phyloP scores from a whole-genome alignment of 2,113 vertebrate species.

The Embiotoca jacksoni region DNA sequence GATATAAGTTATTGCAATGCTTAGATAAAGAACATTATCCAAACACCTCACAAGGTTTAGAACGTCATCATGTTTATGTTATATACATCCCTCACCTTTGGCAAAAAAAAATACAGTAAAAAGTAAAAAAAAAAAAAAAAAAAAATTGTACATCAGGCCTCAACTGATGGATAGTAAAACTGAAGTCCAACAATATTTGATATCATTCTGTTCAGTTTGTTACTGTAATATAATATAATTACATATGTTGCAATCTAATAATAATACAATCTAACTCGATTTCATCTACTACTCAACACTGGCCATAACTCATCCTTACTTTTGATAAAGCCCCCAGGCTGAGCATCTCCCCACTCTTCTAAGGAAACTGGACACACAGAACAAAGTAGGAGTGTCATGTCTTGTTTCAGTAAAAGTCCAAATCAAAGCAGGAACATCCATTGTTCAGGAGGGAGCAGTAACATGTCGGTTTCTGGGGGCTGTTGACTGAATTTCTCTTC shows the following conservation, averaged over 20 bases:
- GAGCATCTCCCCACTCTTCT: slow-evolving; percentile 2
- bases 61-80: neutral
- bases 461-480: slow-evolving; percentile 20
- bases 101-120: too few relatives aligned
- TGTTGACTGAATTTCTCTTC: slow-evolving; percentile 35
- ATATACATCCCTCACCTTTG: too few relatives aligned
- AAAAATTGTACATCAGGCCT: neutral
- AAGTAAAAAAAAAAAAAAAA: neutral
- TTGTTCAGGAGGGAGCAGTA: slow-evolving; percentile 12
- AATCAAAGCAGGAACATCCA: slow-evolving; percentile 42
- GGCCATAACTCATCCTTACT: neutral
- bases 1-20: neutral
- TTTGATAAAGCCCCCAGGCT: slow-evolving; percentile 1
- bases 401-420: slow-evolving; percentile 36
- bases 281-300: too few relatives aligned
- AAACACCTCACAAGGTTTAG: neutral
- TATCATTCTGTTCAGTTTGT: too few relatives aligned
- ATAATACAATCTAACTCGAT: too few relatives aligned
- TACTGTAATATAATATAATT: too few relatives aligned
- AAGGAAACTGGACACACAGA: slow-evolving; percentile 7
- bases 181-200: neutral
- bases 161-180: too few relatives aligned
- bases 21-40: neutral
- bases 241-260: too few relatives aligned
- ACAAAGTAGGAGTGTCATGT: slow-evolving; percentile 5